phyloP scores from a whole-genome alignment of 2,113 vertebrate species.

The Salvelinus fontinalis region DNA sequence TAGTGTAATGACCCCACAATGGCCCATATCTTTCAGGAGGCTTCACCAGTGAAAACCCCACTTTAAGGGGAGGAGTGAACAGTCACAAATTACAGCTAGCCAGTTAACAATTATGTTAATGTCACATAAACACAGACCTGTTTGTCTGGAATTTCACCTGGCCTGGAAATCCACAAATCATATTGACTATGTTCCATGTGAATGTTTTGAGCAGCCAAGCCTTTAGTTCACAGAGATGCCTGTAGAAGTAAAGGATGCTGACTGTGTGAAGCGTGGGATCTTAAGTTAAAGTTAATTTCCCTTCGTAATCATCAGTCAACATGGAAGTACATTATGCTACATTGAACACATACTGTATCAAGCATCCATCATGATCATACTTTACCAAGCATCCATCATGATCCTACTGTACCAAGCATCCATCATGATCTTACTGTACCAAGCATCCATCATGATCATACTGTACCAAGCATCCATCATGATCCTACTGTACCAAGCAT shows the following conservation, averaged over 20 bases:
- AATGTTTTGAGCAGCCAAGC: no score
- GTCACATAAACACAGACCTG: conserved; percentile 32
- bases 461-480: no score
- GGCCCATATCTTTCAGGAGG: conserved; percentile 15
- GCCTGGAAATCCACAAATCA: conserved; percentile 44
- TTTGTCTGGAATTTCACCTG: conserved; percentile 32
- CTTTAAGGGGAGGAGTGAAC: neutral
- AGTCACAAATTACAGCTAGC: conserved; percentile 16
- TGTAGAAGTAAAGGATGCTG: no score
- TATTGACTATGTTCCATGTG: conserved; percentile 19
- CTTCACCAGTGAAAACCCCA: neutral
- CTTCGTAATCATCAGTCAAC: conserved; percentile 17
- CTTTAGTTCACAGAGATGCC: no score
- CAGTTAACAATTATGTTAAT: conserved; percentile 23
- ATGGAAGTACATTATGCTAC: neutral
- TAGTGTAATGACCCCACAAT: neutral
- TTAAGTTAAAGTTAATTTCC: conserved; percentile 20
- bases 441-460: no score
- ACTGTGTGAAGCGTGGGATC: neutral
- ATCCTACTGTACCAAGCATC: neutral
- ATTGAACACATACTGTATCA: conserved; percentile 1
- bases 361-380: conserved; percentile 15
- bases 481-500: no score
- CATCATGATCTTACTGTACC: no score
- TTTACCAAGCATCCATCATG: conserved; percentile 13